Evolutionary conservation across 2,888 invertebrate species (phyloP), one percentile per base, ranked within the genome.

Genomic region (Pandemis heparana): DNA sequence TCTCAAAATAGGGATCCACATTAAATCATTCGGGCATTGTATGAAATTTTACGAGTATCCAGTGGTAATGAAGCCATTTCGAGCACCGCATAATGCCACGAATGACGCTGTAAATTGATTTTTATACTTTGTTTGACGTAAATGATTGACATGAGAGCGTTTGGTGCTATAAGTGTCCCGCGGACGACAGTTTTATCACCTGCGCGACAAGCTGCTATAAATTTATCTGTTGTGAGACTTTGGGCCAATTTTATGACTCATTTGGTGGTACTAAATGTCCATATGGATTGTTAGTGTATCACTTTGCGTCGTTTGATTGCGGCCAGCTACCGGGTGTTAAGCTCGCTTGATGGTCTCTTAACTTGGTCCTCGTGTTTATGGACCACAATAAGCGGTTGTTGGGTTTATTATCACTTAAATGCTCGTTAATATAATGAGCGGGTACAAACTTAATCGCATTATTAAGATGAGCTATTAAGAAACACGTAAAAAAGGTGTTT

Each of bases 111-210:
- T 91, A 89, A 93, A 94, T 94, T 92, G 88, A 90, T 90, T 94
- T 94, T 94, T 92, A 94, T 93, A 91, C 87, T 94, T 94, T 94
- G 94, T 94, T 94, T 94, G 94, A 94, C 94, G 81, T 87, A 86
- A 89, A 89, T 93, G 93, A 94, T 94, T 94, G 94, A 94, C 93
- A 89, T 89, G 90, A 87, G 88, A 87, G 85, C 83, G 79, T 79
- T 82, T 78, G 80, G 80, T 79, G 81, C 76, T 78, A 81, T 85
- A 76, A 80, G 79, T 80, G 80, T 78, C 82, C 81, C 79, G 81
- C 77, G 80, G 80, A 76, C 81, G 89, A 89, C 83, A 86, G 82
- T 83, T 92, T 93, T 92, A 94, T 85, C 87, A 88, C 74, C 86
- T 91, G 78, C 85, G 85, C 86, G 92, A 93, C 88, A 87, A 84